phyloP scores from a whole-genome alignment of 2,888 invertebrate species.

The Netelia melanura region DNA sequence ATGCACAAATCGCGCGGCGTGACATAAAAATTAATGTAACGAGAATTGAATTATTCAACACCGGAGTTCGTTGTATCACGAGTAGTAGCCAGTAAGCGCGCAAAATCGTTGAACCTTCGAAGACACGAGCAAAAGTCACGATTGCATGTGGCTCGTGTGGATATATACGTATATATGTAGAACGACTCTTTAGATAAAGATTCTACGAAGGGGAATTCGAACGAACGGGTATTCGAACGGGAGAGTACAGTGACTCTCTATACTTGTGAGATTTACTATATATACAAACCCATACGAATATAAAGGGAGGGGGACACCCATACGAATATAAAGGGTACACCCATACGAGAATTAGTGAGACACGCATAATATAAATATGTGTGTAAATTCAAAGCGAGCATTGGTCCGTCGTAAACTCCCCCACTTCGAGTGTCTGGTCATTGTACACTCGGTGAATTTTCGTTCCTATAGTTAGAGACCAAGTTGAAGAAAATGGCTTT shows the following conservation, averaged over 20 bases:
- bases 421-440: conserved; percentile 10
- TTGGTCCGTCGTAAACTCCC: background rate
- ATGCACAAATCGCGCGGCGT: conserved; percentile 23
- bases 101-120: conserved; percentile 59
- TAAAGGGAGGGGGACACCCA: too few species aligned
- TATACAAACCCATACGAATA: background rate
- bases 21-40: conserved; percentile 52
- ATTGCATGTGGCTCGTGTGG: conserved; percentile 20
- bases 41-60: conserved; percentile 61
- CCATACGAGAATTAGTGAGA: too few species aligned
- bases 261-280: conserved; percentile 26
- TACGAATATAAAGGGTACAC: too few species aligned
- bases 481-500: conserved; percentile 34
- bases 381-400: background rate
- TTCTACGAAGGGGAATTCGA: conserved; percentile 67
- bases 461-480: background rate
- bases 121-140: conserved; percentile 51
- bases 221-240: conserved; percentile 54
- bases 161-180: conserved; percentile 8
- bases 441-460: conserved; percentile 12
- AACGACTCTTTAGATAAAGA: conserved; percentile 65
- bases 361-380: background rate
- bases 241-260: conserved; percentile 55
- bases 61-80: conserved; percentile 43
- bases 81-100: conserved; percentile 19